phyloP scores from a whole-genome alignment of 2,888 invertebrate species.

The Amphipoea oculea region DNA sequence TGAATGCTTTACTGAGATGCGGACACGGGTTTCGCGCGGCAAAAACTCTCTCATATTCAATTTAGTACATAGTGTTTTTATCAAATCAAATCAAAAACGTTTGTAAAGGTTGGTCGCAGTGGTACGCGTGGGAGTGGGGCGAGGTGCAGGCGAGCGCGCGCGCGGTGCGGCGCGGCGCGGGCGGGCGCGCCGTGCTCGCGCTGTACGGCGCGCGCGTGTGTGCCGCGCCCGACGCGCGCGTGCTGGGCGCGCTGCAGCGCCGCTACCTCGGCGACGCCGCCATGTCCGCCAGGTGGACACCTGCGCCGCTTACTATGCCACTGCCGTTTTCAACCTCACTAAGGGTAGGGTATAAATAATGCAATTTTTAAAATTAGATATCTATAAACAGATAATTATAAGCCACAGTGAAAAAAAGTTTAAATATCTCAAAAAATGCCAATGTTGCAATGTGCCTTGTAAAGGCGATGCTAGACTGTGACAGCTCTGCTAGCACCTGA shows the following conservation, averaged over 20 bases:
- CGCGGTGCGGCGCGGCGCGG: conserved; percentile 68
- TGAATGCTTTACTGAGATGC: not conserved
- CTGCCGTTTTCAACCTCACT: conserved; percentile 68
- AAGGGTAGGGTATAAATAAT: not conserved
- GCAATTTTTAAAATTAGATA: not conserved
- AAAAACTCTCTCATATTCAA: not conserved
- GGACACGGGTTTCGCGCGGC: too few relatives aligned
- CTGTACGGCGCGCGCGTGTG: conserved; percentile 82
- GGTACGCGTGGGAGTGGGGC: conserved; percentile 88
- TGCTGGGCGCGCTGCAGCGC: conserved; percentile 81
- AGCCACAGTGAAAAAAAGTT: not conserved
- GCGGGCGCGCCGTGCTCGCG: conserved; percentile 67
- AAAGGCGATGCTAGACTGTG: not conserved
- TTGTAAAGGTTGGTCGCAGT: conserved; percentile 83
- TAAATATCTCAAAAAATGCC: not conserved
- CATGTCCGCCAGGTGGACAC: conserved; percentile 61
- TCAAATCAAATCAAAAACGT: not conserved
- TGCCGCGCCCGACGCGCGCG: conserved; percentile 73
- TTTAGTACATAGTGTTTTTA: not conserved
- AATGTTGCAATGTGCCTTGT: not conserved
- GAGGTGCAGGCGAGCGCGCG: conserved; percentile 76
- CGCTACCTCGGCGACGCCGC: conserved; percentile 78
- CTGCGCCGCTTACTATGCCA: conserved; percentile 63
- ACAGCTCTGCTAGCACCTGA: not conserved
- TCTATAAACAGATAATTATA: not conserved